phyloP scores from a whole-genome alignment of 2,888 invertebrate genomes.

The Nowickia ferox region DNA sequence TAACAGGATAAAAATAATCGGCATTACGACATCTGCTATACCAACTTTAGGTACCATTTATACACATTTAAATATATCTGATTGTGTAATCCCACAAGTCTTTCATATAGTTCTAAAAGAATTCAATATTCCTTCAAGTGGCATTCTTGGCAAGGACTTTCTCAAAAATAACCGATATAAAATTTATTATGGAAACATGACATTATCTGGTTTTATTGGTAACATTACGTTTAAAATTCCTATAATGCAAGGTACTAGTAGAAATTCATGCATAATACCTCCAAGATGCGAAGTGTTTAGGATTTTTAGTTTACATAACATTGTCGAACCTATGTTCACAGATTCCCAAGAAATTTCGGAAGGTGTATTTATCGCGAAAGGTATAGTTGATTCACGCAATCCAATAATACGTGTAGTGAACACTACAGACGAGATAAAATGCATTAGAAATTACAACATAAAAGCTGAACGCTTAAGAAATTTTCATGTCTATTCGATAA shows the following conservation, averaged over 20 bases:
- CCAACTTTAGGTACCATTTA: too few relatives aligned
- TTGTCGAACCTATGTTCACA: constrained; percentile 16
- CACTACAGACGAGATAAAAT: constrained; percentile 17
- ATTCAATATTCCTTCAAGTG: neutral
- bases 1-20: too few relatives aligned
- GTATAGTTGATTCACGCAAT: constrained; percentile 7
- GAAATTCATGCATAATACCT: constrained; percentile 10
- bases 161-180: neutral
- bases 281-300: constrained; percentile 26
- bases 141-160: neutral
- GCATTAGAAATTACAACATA: neutral
- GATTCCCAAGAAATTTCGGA: constrained; percentile 12
- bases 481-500: too few relatives aligned
- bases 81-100: constrained; percentile 2
- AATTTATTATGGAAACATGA: constrained; percentile 2
- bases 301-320: constrained; percentile 11
- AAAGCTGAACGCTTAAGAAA: neutral
- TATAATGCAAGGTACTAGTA: neutral
- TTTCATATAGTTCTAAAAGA: neutral
- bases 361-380: constrained; percentile 18
- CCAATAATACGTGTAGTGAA: constrained; percentile 9
- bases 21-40: too few relatives aligned
- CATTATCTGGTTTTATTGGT: neutral
- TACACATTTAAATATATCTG: too few relatives aligned
- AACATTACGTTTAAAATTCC: neutral